Evolutionary conservation across 1,140 invertebrate genomes (phyloP).

Genomic region (Drosophila virilis): DNA sequence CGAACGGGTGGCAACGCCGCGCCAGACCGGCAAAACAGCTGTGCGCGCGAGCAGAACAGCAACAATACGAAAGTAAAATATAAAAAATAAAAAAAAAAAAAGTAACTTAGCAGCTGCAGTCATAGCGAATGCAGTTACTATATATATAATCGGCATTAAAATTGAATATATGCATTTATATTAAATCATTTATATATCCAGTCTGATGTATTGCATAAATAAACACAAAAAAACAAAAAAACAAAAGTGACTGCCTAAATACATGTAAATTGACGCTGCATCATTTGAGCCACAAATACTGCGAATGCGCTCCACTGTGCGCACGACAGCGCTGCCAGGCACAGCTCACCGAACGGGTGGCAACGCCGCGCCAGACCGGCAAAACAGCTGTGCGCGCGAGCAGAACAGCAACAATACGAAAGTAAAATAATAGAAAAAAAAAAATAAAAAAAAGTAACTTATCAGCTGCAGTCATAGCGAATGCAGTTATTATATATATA

Average conservation of each 20-base stretch:
- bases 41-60: constrained; percentile 17
- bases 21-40: constrained; percentile 20
- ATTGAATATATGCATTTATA: not conserved
- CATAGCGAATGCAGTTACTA: not conserved
- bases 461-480: not conserved
- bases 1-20: constrained; percentile 27
- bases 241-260: too few species aligned
- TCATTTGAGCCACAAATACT: too few species aligned
- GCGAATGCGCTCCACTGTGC: not conserved
- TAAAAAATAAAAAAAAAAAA: not conserved
- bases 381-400: constrained; percentile 33
- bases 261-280: too few species aligned
- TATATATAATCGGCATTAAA: not conserved
- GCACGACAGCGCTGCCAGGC: constrained; percentile 3
- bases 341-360: constrained; percentile 2
- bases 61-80: too few species aligned
- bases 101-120: not conserved
- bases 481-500: not conserved
- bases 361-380: constrained; percentile 15
- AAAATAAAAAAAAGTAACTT: not conserved
- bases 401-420: constrained; percentile 6
- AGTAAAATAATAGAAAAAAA: not conserved
- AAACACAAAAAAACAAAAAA: too few species aligned
- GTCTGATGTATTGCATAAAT: too few species aligned
- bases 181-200: not conserved